phyloP scores from a whole-genome alignment of 2,888 invertebrate species.

The Halocaridina rubra region DNA sequence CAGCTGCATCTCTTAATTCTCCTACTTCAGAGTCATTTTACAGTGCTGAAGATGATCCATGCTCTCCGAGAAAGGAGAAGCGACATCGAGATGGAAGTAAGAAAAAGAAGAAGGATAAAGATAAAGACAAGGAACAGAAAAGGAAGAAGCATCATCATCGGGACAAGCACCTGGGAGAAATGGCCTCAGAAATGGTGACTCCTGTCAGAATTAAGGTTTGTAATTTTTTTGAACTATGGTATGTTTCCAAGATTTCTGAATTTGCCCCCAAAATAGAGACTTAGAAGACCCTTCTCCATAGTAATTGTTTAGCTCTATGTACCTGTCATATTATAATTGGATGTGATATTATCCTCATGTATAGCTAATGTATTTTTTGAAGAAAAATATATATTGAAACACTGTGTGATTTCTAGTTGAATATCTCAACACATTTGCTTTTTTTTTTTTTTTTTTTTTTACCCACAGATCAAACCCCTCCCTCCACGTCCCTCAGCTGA shows the following conservation, averaged over 20 bases:
- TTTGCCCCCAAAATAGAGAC: too few species aligned
- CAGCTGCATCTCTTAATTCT: conserved; percentile 50
- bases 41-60: conserved; percentile 55
- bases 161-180: conserved; percentile 45
- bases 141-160: conserved; percentile 60
- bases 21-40: conserved; percentile 58
- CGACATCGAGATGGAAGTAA: conserved; percentile 61
- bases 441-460: too few species aligned
- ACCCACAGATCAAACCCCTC: conserved; percentile 63
- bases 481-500: conserved; percentile 56
- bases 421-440: too few species aligned
- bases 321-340: too few species aligned
- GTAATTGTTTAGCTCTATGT: too few species aligned
- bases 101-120: conserved; percentile 62
- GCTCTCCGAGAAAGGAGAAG: conserved; percentile 54
- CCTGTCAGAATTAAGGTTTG: conserved; percentile 63
- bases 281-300: too few species aligned
- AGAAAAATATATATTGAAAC: too few species aligned
- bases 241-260: too few species aligned
- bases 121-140: conserved; percentile 53
- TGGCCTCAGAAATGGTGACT: conserved; percentile 62
- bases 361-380: too few species aligned
- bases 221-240: not conserved
- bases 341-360: too few species aligned
- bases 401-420: too few species aligned